Evolutionary conservation across 2,113 vertebrate genomes (phyloP), one percentile per base, ranked within the genome.

Genomic region (Myanophis thanlyinensis): DNA sequence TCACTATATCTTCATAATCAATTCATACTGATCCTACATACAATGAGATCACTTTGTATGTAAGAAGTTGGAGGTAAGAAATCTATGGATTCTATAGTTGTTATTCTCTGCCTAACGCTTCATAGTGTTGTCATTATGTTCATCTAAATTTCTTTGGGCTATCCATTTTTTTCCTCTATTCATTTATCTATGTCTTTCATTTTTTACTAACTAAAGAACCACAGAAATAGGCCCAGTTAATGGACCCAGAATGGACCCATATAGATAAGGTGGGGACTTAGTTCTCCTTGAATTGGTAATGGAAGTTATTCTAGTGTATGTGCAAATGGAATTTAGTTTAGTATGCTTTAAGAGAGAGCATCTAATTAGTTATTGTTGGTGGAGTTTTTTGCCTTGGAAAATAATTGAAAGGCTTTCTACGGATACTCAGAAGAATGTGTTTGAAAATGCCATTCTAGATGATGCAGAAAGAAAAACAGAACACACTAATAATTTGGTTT

Each of bases 361-460:
- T 85, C 88, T 80, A 96, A 95, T 95, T 96, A 86, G 20, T 93
- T 95, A 94, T 94, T 87, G n/a, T 22, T 30, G 88, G 25, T 85
- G 84, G 8, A 23, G 3, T 90, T 92, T 93, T 80, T 47, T 51
- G 5, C 73, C 91, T 35, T 47, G 51, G 90, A 94, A 93, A 94
- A 92, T 46, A 93, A 51, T 46, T 67, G 1, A 92, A 91, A 87
- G 87, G 49, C 46, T 93, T 27, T 0, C 0, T 94, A 73, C 90
- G 87, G 95, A 94, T 80, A 89, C 18, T 93, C 23, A 88, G 40
- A 22, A 94, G n/a, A 91, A 49, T 48, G 67, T 59, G 40, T 44
- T 94, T 93, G 44, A 85, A 53, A 86, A 91, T 91, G 90, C 89
- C 51, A 30, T 49, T 67, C 47, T n/a, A 87, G 51, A 93, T 93